Percentiles rank a stretch among this genome's conserved stretches.
These are phyloP conservation scores for Leptinotarsa haldemani DNA, from an alignment of 2,888 invertebrate species.

Conservation along the genomic window DNA sequence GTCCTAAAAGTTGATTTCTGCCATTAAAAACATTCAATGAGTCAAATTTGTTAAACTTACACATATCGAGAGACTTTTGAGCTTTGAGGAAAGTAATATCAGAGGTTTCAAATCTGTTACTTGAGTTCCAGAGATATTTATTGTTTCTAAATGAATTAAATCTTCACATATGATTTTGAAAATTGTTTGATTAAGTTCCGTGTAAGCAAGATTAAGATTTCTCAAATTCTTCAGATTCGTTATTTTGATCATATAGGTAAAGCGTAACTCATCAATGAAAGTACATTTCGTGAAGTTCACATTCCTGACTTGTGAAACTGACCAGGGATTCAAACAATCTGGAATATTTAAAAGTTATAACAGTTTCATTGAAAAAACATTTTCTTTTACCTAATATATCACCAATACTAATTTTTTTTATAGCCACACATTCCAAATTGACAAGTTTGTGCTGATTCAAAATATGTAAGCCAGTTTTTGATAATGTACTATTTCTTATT, in stretches of 20 bases:
- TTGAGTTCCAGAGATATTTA: slow-evolving; percentile 76
- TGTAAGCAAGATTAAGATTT: slow-evolving; percentile 74
- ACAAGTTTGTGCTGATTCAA: slow-evolving; percentile 73
- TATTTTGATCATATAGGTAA: slow-evolving; percentile 68
- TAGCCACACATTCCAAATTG: slow-evolving; percentile 71
- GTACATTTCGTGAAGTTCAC: slow-evolving; percentile 74
- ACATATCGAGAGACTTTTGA: slow-evolving; percentile 71
- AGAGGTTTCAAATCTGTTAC: slow-evolving; percentile 74
- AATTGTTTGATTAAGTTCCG: slow-evolving; percentile 76
- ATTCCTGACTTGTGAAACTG: slow-evolving; percentile 71
- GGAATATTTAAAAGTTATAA: slow-evolving; percentile 43
- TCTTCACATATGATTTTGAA: slow-evolving; percentile 76
- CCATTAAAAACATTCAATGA: not conserved
- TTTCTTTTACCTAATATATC: slow-evolving; percentile 53
- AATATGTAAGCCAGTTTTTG: slow-evolving; percentile 71
- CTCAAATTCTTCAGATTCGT: slow-evolving; percentile 72
- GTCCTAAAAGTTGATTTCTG: slow-evolving; percentile 49
- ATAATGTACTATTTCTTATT: slow-evolving; percentile 71
- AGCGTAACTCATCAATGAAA: slow-evolving; percentile 70
- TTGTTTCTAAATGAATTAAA: slow-evolving; percentile 71
- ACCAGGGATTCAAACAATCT: slow-evolving; percentile 76
- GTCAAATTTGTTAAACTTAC: slow-evolving; percentile 61
- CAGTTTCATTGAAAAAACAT: not conserved
- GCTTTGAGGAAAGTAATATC: slow-evolving; percentile 68
- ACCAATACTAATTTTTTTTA: slow-evolving; percentile 71